Conservation (phyloP, 1,140 invertebrate species). For the Ceratoteleas bidentatus region DNA sequence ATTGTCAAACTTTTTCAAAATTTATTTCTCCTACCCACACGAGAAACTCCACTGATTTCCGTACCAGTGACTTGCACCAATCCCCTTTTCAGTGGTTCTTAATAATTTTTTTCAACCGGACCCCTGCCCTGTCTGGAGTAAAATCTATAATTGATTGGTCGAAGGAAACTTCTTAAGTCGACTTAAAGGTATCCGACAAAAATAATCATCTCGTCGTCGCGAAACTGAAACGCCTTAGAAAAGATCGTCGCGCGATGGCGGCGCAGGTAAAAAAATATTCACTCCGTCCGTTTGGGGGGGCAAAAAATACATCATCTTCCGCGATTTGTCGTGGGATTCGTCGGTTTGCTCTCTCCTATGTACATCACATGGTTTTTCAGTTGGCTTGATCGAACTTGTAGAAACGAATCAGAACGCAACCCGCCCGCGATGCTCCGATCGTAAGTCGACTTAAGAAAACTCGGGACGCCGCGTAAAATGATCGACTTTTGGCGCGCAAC, state of each 20-base stretch:
- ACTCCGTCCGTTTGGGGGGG: too few relatives aligned
- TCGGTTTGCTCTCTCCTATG: constrained; percentile 8
- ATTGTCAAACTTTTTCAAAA: too few relatives aligned
- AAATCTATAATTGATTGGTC: constrained; percentile 53
- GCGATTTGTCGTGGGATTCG: too few relatives aligned
- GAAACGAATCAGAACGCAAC: constrained; percentile 30
- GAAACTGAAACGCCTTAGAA: too few relatives aligned
- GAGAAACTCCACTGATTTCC: too few relatives aligned
- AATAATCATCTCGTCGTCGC: constrained; percentile 1
- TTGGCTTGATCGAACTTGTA: constrained; percentile 44
- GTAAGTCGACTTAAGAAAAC: constrained; percentile 64
- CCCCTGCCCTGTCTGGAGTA: constrained; percentile 20
- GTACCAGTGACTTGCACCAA: too few relatives aligned
- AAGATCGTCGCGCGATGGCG: too few relatives aligned
- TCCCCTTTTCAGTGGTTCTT: too few relatives aligned
- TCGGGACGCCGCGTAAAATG: constrained; percentile 19
- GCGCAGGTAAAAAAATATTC: too few relatives aligned
- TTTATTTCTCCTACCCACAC: too few relatives aligned
- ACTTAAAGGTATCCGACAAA: constrained; percentile 49
- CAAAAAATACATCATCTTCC: too few relatives aligned
- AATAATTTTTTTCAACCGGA: too few relatives aligned
- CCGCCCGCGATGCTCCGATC: constrained; percentile 20
- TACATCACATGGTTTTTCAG: constrained; percentile 31
- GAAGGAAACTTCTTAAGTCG: constrained; percentile 61
- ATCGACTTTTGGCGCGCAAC: constrained; percentile 8